These are phyloP conservation scores for Elachura formosa DNA, from an alignment of 2,113 vertebrate genomes.

Conservation along the genomic window DNA sequence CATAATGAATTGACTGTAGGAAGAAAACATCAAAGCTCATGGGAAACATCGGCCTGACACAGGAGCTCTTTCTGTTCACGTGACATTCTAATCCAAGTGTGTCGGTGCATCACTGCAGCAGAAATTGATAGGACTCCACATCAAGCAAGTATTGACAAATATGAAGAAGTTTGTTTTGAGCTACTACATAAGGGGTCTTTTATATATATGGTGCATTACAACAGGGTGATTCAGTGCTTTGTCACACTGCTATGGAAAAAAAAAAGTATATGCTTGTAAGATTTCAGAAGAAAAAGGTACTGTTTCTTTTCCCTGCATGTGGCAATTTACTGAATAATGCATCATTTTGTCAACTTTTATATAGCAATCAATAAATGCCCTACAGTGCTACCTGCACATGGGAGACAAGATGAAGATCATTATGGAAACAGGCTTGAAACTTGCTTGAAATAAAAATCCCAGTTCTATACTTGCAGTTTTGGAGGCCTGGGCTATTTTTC, in stretches of 20 bases:
- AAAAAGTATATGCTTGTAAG: not conserved
- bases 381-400: not conserved
- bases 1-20: not conserved
- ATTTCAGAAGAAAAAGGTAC: not conserved
- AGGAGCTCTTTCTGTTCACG: not conserved
- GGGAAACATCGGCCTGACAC: not conserved
- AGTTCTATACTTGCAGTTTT: not conserved
- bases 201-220: not conserved
- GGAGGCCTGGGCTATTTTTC: not conserved
- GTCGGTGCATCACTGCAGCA: not conserved
- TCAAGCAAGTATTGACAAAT: not conserved
- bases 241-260: not conserved
- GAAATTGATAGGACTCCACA: not conserved
- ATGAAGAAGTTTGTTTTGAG: not conserved
- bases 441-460: constrained; percentile 22
- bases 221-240: not conserved
- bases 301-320: not conserved
- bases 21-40: not conserved
- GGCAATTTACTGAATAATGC: constrained; percentile 54
- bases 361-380: constrained; percentile 38
- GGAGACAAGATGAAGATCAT: not conserved
- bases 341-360: constrained; percentile 49
- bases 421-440: constrained; percentile 30
- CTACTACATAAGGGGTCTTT: not conserved
- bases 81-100: not conserved